These are phyloP conservation scores for Cheilosia impressa DNA, from an alignment of 2,888 invertebrate species.

Conservation along the genomic window DNA sequence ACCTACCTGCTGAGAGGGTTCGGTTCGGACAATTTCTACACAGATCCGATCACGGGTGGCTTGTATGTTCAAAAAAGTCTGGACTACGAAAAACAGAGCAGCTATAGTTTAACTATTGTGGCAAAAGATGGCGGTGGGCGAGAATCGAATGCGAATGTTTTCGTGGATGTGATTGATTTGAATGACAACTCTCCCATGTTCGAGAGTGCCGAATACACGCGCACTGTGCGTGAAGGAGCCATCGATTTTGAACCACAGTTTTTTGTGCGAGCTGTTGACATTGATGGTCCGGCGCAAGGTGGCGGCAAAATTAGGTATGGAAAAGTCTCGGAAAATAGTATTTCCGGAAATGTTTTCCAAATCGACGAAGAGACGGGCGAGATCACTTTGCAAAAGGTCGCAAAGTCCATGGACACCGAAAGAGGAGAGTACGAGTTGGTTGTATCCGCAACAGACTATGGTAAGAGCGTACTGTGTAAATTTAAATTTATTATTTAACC, in stretches of 20 bases:
- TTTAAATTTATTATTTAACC: too few species aligned
- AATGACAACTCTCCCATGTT: slow-evolving; percentile 91
- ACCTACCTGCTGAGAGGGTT: slow-evolving; percentile 91
- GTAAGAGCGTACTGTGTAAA: slow-evolving; percentile 80
- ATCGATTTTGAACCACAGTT: slow-evolving; percentile 91
- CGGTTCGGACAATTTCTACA: slow-evolving; percentile 90
- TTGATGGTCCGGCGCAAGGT: slow-evolving; percentile 89
- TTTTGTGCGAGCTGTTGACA: slow-evolving; percentile 90
- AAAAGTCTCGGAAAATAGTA: slow-evolving; percentile 88
- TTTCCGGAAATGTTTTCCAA: slow-evolving; percentile 87
- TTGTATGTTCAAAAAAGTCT: slow-evolving; percentile 87
- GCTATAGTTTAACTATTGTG: slow-evolving; percentile 91
- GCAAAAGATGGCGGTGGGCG: slow-evolving; percentile 92
- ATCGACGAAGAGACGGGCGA: slow-evolving; percentile 90
- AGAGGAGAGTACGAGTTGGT: slow-evolving; percentile 89
- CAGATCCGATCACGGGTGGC: slow-evolving; percentile 88
- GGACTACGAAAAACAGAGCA: slow-evolving; percentile 92
- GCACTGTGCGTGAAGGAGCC: slow-evolving; percentile 91
- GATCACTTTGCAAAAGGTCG: slow-evolving; percentile 86
- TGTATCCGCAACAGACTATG: slow-evolving; percentile 89
- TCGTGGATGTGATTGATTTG: slow-evolving; percentile 89
- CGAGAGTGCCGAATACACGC: slow-evolving; percentile 88
- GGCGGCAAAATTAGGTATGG: slow-evolving; percentile 88
- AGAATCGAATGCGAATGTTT: slow-evolving; percentile 88
- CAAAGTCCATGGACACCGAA: slow-evolving; percentile 89